Conservation (phyloP, 2,797 vertebrate species). For the Karalla daura region DNA sequence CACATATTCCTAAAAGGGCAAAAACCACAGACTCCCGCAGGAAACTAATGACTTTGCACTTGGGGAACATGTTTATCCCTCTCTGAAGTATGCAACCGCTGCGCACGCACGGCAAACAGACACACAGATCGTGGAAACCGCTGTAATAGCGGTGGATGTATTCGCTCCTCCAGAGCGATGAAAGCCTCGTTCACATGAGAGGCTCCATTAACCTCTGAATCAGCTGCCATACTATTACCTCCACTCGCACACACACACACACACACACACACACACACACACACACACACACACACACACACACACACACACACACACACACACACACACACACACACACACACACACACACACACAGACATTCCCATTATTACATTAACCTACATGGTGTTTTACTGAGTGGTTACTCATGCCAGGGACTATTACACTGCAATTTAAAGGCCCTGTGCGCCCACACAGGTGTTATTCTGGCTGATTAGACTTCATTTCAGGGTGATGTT, state of each 20-base stretch:
- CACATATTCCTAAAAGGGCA: neutral
- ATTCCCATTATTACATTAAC: constrained; percentile 53
- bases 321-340: too few species aligned
- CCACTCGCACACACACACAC: constrained; percentile 58
- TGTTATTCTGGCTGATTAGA: constrained; percentile 37
- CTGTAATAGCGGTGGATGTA: constrained; percentile 37
- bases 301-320: too few species aligned
- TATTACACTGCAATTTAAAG: constrained; percentile 34
- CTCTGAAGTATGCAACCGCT: constrained; percentile 20
- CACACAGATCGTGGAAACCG: constrained; percentile 28
- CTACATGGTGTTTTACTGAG: constrained; percentile 39
- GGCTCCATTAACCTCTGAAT: constrained; percentile 73
- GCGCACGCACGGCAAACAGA: constrained; percentile 6
- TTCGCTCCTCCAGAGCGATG: constrained; percentile 51
- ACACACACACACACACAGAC: too few species aligned
- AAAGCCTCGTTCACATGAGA: constrained; percentile 64
- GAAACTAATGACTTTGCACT: constrained; percentile 18
- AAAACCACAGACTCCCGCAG: constrained; percentile 21
- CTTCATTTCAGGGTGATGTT: constrained; percentile 18
- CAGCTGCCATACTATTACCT: constrained; percentile 50
- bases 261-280: too few species aligned
- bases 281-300: too few species aligned
- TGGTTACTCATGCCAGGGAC: constrained; percentile 20
- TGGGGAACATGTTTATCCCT: constrained; percentile 25
- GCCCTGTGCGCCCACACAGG: constrained; percentile 2